Percentiles rank a stretch among this genome's conserved stretches.
phyloP scores from a whole-genome alignment of 2,113 vertebrate species.

The Strigops habroptila region DNA sequence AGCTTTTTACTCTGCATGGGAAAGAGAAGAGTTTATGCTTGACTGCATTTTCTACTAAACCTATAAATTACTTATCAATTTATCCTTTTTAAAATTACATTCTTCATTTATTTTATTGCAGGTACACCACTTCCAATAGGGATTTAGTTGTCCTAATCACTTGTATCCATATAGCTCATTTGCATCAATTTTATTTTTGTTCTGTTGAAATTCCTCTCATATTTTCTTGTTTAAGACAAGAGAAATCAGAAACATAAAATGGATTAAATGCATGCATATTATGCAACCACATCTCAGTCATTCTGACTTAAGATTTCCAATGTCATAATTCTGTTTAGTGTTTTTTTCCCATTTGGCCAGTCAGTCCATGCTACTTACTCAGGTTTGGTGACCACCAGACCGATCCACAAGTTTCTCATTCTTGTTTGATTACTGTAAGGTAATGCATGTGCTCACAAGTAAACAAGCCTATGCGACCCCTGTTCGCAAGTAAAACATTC shows the following conservation, averaged over 20 bases:
- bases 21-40: not conserved
- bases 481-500: not conserved
- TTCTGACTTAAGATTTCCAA: not conserved
- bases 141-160: not conserved
- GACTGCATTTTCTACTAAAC: not conserved
- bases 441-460: not conserved
- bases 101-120: constrained; percentile 28
- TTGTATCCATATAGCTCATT: not conserved
- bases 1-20: not conserved
- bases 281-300: not conserved
- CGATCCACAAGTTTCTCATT: not conserved
- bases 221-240: not conserved
- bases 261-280: not conserved
- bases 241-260: not conserved
- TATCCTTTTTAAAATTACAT: not conserved
- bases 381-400: not conserved
- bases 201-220: not conserved
- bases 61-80: constrained; percentile 21
- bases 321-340: not conserved
- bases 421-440: not conserved
- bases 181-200: not conserved
- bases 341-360: not conserved
- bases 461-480: not conserved
- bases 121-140: not conserved
- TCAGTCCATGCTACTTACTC: not conserved